phyloP scores from a whole-genome alignment of 2,888 invertebrate genomes.

The Rutpela maculata region DNA sequence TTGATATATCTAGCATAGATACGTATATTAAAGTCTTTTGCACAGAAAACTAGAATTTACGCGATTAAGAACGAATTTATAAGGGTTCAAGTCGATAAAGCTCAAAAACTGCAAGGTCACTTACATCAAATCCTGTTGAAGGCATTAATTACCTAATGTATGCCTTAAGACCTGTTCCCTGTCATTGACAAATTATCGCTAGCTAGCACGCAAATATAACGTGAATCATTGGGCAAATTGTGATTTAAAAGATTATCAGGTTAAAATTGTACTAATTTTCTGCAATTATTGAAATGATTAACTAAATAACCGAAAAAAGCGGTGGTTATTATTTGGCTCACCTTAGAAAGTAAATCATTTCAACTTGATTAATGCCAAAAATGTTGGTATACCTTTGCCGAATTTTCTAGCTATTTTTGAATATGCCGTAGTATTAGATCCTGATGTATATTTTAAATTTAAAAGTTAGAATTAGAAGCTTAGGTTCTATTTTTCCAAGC shows the following conservation, averaged over 20 bases:
- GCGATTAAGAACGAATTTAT: neutral
- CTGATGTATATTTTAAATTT: too few species aligned
- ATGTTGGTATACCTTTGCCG: too few species aligned
- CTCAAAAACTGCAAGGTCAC: neutral
- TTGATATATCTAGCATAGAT: neutral
- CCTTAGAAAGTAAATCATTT: neutral
- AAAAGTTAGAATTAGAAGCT: too few species aligned
- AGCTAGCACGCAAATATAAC: constrained; percentile 46
- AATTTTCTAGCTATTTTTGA: too few species aligned
- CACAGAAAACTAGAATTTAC: neutral
- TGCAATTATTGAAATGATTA: neutral
- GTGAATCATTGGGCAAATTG: constrained; percentile 35
- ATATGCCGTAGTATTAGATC: too few species aligned
- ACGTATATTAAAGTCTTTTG: too few species aligned
- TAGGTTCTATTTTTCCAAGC: too few species aligned
- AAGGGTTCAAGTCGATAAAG: neutral
- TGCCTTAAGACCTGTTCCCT: constrained; percentile 44
- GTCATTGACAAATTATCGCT: constrained; percentile 40
- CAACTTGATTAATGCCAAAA: neutral
- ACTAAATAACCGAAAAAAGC: neutral
- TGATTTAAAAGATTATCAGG: constrained; percentile 30
- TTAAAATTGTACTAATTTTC: neutral
- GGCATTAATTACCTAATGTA: constrained; percentile 53
- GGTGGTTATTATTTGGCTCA: neutral
- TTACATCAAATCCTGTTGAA: constrained; percentile 50